Evolutionary conservation across 2,888 invertebrate species (phyloP).

Genomic region (Prosopocoilus inquinatus): DNA sequence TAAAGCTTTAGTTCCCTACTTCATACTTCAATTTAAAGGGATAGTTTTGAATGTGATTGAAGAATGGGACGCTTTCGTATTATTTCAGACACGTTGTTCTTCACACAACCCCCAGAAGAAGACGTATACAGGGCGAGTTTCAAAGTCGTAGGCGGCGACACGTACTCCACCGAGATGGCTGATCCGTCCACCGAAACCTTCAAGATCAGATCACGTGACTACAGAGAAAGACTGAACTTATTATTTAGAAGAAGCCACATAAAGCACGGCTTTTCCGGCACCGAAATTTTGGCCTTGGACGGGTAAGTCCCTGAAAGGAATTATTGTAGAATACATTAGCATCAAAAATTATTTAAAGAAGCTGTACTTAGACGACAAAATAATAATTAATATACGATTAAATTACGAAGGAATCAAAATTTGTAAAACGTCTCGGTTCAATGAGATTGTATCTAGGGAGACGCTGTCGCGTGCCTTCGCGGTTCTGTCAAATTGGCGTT

Average conservation of each 20-base stretch:
- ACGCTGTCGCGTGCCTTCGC: too few relatives aligned
- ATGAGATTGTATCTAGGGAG: too few relatives aligned
- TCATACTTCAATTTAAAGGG: too few relatives aligned
- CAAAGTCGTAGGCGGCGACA: conserved; percentile 67
- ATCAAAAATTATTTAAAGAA: not conserved
- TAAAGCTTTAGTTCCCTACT: too few relatives aligned
- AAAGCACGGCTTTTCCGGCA: conserved; percentile 71
- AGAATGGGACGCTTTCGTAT: too few relatives aligned
- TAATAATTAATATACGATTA: too few relatives aligned
- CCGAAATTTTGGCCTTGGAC: conserved; percentile 81
- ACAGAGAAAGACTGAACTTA: conserved; percentile 73
- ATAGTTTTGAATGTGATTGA: too few relatives aligned
- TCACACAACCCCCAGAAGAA: conserved; percentile 70
- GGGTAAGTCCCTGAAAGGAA: conserved; percentile 64
- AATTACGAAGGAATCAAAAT: too few relatives aligned
- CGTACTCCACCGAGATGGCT: conserved; percentile 65
- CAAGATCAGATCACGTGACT: conserved; percentile 69
- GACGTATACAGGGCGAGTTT: conserved; percentile 82
- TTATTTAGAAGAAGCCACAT: conserved; percentile 72
- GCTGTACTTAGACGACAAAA: too few relatives aligned
- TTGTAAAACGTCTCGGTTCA: too few relatives aligned
- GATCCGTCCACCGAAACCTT: conserved; percentile 69
- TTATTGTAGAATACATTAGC: too few relatives aligned
- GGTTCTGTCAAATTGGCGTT: too few relatives aligned
- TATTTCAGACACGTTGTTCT: conserved; percentile 68